Evolutionary conservation across 2,888 invertebrate species (phyloP), one percentile per base, ranked within the genome.

Genomic region (Lycia hirtaria): DNA sequence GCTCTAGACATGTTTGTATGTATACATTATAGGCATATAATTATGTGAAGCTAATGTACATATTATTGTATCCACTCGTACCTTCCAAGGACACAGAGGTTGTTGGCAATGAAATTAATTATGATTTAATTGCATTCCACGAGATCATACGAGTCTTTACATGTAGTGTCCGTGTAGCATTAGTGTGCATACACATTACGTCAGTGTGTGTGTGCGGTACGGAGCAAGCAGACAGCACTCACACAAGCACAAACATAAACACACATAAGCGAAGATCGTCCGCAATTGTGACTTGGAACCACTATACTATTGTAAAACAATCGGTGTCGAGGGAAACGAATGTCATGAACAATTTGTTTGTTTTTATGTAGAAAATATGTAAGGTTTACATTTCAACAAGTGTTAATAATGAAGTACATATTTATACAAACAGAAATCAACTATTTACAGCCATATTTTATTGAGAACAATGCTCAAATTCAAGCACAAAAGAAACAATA

Each of bases 31-130:
- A 22, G 5, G 6, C 26, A 41, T 9, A 48, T 53, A n/a, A n/a
- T n/a, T n/a, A 15, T 20, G 22, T 44, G 9, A 1, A 17, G 14
- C 1, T 37, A 43, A 26, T 41, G 45, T 54, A 54, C 24, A 40
- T 54, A 40, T 33, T 22, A 28, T 33, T 26, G 19, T 22, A 38
- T 19, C 19, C 40, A 24, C 14, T 14, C 26, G 41, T 28, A 17
- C 28, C 3, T 19, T 10, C 22, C 56, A 56, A 56, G 56, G 56
- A 44, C 56, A 32, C 2, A 24, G 33, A 38, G 56, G 44, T 50
- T 24, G 32, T 43, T 40, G 56, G 45, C 50, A 50, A 50, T 49
- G 26, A 43, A 49, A 49, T 56, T 37, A 56, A 49, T 56, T 49
- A 45, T 44, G 38, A 56, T 45, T n/a, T n/a, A n/a, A n/a, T n/a